Evolutionary conservation across 2,797 vertebrate species (phyloP), one percentile per base, ranked within the genome.

Genomic region (Neopelma chrysocephalum): DNA sequence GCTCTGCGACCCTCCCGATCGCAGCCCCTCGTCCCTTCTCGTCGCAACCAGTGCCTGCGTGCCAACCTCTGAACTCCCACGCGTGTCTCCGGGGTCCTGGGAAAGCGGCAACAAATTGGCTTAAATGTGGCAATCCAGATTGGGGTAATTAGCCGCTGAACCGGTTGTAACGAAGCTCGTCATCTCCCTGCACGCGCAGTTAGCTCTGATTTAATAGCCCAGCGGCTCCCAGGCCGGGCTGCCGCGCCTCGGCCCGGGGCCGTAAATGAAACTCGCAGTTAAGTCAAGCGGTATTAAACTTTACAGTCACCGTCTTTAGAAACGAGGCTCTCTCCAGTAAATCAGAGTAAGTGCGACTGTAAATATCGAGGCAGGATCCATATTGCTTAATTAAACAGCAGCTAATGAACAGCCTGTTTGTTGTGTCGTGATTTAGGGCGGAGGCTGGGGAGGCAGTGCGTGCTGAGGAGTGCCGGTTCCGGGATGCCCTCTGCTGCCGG

Each of bases 241-340:
- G 92, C 87, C 18, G 68, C 9, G 32, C 82, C 66, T 90, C 21
- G 65, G 93, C 96, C 96, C 25, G 31, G 69, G 56, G 94, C 96
- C 21, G 53, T 95, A 94, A 95, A 95, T 80, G 94, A 47, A 90
- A 85, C 85, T 56, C 9, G 50, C 96, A 77, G 78, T 53, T 95
- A 91, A 97, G 97, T 96, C 97, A 97, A 96, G 96, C 96, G 3
- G 93, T 96, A 86, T 97, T 97, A 97, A 97, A 96, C 96, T 97
- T 97, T 97, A 97, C 91, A 82, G 96, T 94, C 7, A 1, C 94
- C 12, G 78, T 89, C 94, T 94, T 90, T 93, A 91, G 93, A 94
- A 92, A 84, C 0, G 36, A 92, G 95, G 43, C 76, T 54, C 87
- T 88, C 84, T 47, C 93, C 73, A 57, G 83, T 97, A 97, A 97